phyloP scores from a whole-genome alignment of 1,140 invertebrate genomes.

The Drosophila rhopaloa region DNA sequence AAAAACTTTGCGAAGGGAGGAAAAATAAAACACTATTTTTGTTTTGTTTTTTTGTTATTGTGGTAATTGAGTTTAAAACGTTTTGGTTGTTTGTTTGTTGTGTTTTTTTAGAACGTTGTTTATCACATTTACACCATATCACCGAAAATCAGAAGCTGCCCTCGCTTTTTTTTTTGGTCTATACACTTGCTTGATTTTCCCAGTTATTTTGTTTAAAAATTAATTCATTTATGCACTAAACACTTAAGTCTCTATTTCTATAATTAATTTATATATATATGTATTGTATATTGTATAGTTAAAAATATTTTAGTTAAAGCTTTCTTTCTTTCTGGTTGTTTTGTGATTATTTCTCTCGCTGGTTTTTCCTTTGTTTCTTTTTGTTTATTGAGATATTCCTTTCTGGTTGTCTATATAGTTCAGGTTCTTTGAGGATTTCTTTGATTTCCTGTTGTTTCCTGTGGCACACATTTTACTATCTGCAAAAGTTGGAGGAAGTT shows the following conservation, averaged over 20 bases:
- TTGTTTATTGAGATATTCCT: constrained; percentile 20
- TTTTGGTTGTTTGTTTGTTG: constrained; percentile 35
- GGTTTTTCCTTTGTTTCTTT: constrained; percentile 16
- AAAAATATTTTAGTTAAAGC: constrained; percentile 82
- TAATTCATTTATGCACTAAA: constrained; percentile 57
- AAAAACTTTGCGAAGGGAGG: constrained; percentile 63
- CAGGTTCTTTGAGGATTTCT: constrained; percentile 79
- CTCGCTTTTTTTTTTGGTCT: constrained; percentile 45
- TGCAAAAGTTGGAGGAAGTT: constrained; percentile 63
- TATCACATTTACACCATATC: constrained; percentile 83
- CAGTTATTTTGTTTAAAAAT: constrained; percentile 61
- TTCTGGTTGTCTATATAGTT: constrained; percentile 68
- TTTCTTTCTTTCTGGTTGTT: constrained; percentile 59
- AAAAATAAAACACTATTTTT: constrained; percentile 60
- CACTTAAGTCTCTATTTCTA: constrained; percentile 66
- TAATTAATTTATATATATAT: constrained; percentile 61
- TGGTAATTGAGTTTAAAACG: constrained; percentile 54
- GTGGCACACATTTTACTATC: constrained; percentile 79
- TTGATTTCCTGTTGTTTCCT: constrained; percentile 71
- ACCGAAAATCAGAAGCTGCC: constrained; percentile 80
- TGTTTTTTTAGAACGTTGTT: constrained; percentile 68
- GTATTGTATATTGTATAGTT: constrained; percentile 81
- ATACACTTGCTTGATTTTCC: constrained; percentile 72
- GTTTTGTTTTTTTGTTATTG: constrained; percentile 44
- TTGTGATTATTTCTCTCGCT: constrained; percentile 63